These are phyloP conservation scores for Vulpes ferrilata DNA, from an alignment of 2,113 vertebrate species.

Conservation along the genomic window DNA sequence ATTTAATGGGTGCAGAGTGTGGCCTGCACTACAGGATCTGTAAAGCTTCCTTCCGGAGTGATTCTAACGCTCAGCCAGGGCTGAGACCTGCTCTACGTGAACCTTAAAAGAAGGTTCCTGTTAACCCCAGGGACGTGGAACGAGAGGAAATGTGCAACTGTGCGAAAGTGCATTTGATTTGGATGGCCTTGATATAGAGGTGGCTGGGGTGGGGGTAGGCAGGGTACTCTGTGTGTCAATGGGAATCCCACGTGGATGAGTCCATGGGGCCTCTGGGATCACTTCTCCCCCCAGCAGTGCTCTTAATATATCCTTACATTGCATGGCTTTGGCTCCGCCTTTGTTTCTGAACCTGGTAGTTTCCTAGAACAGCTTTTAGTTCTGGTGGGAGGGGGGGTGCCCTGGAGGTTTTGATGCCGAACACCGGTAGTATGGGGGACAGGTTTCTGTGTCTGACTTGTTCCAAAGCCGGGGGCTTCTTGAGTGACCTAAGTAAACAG, in stretches of 20 bases:
- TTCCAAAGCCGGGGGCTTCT: background rate
- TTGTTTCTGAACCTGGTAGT: slow-evolving; percentile 6
- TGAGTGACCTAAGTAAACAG: background rate
- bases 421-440: background rate
- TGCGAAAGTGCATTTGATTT: slow-evolving; percentile 24
- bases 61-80: background rate
- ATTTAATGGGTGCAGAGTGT: background rate
- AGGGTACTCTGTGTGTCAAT: background rate
- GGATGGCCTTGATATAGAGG: background rate
- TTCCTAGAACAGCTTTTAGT: background rate
- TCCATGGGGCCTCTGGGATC: background rate
- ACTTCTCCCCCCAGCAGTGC: background rate
- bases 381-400: background rate
- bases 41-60: background rate
- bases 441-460: background rate
- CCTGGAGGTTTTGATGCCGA: background rate
- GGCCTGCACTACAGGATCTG: background rate
- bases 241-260: background rate
- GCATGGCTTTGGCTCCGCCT: background rate
- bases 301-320: background rate
- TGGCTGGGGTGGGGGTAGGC: background rate
- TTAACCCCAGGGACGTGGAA: background rate
- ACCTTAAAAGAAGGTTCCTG: background rate
- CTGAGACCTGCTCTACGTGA: background rate
- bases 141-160: background rate